phyloP scores from a whole-genome alignment of 2,888 invertebrate genomes.

The Allophyes oxyacanthae region DNA sequence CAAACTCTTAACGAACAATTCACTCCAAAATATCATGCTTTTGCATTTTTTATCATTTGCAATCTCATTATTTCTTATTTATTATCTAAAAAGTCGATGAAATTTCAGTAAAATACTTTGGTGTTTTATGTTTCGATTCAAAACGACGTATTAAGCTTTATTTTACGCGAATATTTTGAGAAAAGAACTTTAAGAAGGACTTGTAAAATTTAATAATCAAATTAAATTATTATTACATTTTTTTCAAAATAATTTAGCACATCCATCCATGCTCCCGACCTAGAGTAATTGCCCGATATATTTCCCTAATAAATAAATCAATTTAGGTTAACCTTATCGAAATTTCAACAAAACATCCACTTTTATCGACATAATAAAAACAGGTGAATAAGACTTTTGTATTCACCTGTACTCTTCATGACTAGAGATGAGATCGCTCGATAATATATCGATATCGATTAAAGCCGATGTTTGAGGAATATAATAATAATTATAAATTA shows the following conservation, averaged over 20 bases:
- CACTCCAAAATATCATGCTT: slow-evolving; percentile 84
- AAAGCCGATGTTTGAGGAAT: slow-evolving; percentile 51
- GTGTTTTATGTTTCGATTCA: slow-evolving; percentile 87
- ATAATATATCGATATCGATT: slow-evolving; percentile 43
- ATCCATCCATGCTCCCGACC: slow-evolving; percentile 53
- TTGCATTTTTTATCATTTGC: slow-evolving; percentile 64
- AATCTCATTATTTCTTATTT: slow-evolving; percentile 77
- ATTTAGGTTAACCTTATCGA: slow-evolving; percentile 68
- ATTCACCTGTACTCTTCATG: slow-evolving; percentile 31
- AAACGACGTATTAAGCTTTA: slow-evolving; percentile 66
- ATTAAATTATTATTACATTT: slow-evolving; percentile 32
- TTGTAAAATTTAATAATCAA: slow-evolving; percentile 40
- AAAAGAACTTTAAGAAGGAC: slow-evolving; percentile 48
- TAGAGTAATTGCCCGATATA: slow-evolving; percentile 77
- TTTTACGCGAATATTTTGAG: slow-evolving; percentile 50
- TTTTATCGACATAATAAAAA: slow-evolving; percentile 48
- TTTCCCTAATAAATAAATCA: slow-evolving; percentile 87
- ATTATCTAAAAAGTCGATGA: slow-evolving; percentile 89
- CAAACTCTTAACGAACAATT: slow-evolving; percentile 75
- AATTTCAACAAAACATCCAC: slow-evolving; percentile 31
- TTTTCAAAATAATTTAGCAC: slow-evolving; percentile 53
- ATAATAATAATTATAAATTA: slow-evolving; percentile 65
- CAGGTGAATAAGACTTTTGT: slow-evolving; percentile 14
- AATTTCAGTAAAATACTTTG: slow-evolving; percentile 84
- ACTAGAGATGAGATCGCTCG: slow-evolving; percentile 46